Base-by-base conservation (phyloP, 2,797 vertebrate species). In the Danionella dracula region DNA sequence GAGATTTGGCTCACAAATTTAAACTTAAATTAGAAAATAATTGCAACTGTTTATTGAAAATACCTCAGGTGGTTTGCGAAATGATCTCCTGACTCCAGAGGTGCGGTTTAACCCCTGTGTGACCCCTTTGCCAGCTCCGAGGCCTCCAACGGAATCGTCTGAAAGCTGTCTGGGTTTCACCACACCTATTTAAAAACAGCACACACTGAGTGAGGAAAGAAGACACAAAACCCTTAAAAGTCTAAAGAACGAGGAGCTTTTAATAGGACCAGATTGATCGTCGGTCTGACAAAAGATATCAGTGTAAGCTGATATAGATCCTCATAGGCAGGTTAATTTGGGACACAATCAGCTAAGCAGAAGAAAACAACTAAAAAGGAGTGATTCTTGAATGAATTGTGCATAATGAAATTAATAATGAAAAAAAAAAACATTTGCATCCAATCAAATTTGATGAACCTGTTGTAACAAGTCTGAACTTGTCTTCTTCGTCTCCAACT, bases 401-500 rank as follows among this genome's bases (percentile, higher is more conserved):
- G 17, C 10, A 19, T 6, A 44, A 20, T 9, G 23, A 27, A 27
- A 27, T 27, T 6, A n/a, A n/a, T n/a, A n/a, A n/a, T 27, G 23
- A 6, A 27, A 27, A 3, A 27, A 6, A 27, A 27, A 27, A 27
- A 27, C 23, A 6, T 3, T 6, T 27, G 3, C 3, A 27, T 27
- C 23, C 3, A 3, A 27, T 27, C 3, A 27, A 27, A 27, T 27
- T 27, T 27, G 15, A 69, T 82, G 56, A 74, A 99, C 97, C 96
- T 66, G 97, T 99, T 0, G 97, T 99, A 72, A 99, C 96, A 82
- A 99, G 77, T 84, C 95, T 89, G 65, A 92, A 99, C 65, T 99
- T 99, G 87, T 98, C 97, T 75, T 99, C 96, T 73, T 99, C 97
- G 73, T 99, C 96, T 0, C 95, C 89, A 66, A 95, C 92, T 75